Evolutionary conservation across 2,113 vertebrate species (phyloP).

Genomic region (Megatriorchis doriae): DNA sequence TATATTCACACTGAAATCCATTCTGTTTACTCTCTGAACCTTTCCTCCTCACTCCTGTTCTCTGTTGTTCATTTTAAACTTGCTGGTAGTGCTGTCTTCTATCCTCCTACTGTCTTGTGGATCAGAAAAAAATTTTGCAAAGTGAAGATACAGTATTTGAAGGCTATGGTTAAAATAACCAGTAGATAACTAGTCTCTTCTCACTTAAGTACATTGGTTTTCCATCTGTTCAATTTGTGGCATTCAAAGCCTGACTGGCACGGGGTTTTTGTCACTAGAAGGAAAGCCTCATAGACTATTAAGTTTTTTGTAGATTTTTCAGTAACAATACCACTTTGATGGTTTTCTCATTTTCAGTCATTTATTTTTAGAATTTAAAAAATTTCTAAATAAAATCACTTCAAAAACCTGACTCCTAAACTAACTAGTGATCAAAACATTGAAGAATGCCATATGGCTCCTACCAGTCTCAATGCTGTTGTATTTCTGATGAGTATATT

Average conservation of each 20-base stretch:
- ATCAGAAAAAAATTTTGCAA: background rate
- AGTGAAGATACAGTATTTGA: background rate
- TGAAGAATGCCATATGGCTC: constrained; percentile 46
- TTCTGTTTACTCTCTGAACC: background rate
- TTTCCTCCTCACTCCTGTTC: background rate
- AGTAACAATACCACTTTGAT: background rate
- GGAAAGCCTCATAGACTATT: background rate
- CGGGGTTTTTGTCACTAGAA: background rate
- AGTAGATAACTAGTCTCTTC: background rate
- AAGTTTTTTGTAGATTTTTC: background rate
- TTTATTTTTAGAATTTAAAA: constrained; percentile 29
- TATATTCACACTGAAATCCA: background rate
- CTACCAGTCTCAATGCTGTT: background rate
- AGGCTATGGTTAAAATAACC: background rate
- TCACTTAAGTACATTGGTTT: background rate
- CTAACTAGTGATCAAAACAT: constrained; percentile 50
- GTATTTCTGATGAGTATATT: background rate
- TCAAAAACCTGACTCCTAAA: constrained; percentile 18
- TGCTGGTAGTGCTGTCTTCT: background rate
- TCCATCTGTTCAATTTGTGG: background rate
- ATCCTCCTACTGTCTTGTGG: background rate
- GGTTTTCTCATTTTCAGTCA: background rate
- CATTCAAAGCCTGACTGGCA: background rate
- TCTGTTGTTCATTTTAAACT: background rate
- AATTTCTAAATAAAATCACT: background rate